Base-by-base conservation (phyloP, 1,140 invertebrate genomes). In the Cephus cinctus region DNA sequence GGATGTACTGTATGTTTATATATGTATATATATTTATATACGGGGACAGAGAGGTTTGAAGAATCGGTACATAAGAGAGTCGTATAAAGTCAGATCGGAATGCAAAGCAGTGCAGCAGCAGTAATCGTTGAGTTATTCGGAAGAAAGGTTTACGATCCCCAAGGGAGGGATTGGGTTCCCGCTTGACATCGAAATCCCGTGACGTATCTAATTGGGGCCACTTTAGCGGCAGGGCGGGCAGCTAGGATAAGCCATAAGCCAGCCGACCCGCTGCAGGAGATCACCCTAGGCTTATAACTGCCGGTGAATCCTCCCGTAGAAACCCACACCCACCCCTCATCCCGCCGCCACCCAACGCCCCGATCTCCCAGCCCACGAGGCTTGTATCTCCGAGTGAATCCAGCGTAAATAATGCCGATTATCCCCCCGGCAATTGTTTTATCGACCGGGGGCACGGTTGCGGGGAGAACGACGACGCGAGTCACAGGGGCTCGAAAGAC, bases 381-480 rank as follows among this genome's bases (percentile, higher is more conserved):
- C 40, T 60, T 51, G 57, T 71, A 72, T 70, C 68, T 65, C 50
- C 54, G 59, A 62, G 61, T 58, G 71, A 71, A 73, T 72, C 67
- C 67, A 61, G 67, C 72, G 69, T 75, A 73, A 75, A 73, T 73
- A 73, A 73, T 69, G 60, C 65, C 67, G 71, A 71, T 75, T 73
- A 75, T 75, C 68, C 69, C 66, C 64, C 53, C 63, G 69, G 69
- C 67, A 73, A 75, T 75, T 75, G 71, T 73, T 75, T 75, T 75
- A 75, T 75, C 71, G 72, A 75, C 57, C 71, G 68, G 61, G 34
- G 14, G 19, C 34, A 18, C 15, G 9, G 34, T 18, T 36, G 14
- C 14, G 19, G 34, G 34, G 27, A 18, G 15, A n/a, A n/a, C n/a
- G n/a, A n/a, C n/a, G n/a, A n/a, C n/a, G n/a, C n/a, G n/a, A n/a